phyloP scores from a whole-genome alignment of 1,140 invertebrate species.

The Drosophila subobscura region DNA sequence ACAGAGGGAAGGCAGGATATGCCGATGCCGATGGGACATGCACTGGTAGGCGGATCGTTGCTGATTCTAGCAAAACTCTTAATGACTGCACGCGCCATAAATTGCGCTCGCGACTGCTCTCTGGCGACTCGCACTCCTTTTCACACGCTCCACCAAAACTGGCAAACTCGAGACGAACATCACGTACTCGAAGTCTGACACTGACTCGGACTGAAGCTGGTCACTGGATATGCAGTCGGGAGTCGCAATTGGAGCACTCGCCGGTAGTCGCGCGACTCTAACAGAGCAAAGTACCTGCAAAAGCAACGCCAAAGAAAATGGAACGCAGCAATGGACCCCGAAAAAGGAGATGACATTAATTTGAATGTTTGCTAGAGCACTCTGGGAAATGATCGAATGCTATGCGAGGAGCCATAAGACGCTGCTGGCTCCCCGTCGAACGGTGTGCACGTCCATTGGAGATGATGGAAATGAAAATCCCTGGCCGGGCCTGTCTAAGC shows the following conservation, averaged over 20 bases:
- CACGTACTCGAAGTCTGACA: slow-evolving; percentile 46
- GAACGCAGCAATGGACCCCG: slow-evolving; percentile 20
- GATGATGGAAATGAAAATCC: slow-evolving; percentile 65
- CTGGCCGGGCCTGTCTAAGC: slow-evolving; percentile 52
- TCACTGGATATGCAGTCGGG: slow-evolving; percentile 31
- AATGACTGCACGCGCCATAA: slow-evolving; percentile 75
- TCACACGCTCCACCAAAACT: slow-evolving; percentile 58
- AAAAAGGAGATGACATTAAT: slow-evolving; percentile 63
- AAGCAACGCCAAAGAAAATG: slow-evolving; percentile 2
- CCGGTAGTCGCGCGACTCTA: slow-evolving; percentile 42
- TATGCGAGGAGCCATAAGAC: slow-evolving; percentile 56
- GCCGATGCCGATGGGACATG: slow-evolving; percentile 5
- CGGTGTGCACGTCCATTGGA: slow-evolving; percentile 59
- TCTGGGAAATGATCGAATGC: slow-evolving; percentile 69
- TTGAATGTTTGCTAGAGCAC: slow-evolving; percentile 69
- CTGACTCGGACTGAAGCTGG: slow-evolving; percentile 13
- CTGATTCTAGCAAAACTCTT: slow-evolving; percentile 69
- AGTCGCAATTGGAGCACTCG: slow-evolving; percentile 47
- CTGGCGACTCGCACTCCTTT: slow-evolving; percentile 50
- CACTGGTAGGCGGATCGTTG: slow-evolving; percentile 1
- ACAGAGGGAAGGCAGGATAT: slow-evolving; percentile 8
- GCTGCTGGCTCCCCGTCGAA: background rate
- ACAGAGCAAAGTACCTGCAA: slow-evolving; percentile 2
- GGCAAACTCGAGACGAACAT: slow-evolving; percentile 45
- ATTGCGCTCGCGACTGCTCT: slow-evolving; percentile 20